Evolutionary conservation across 1,140 invertebrate genomes (phyloP), one percentile per base, ranked within the genome.

Genomic region (Microplitis demolitor): DNA sequence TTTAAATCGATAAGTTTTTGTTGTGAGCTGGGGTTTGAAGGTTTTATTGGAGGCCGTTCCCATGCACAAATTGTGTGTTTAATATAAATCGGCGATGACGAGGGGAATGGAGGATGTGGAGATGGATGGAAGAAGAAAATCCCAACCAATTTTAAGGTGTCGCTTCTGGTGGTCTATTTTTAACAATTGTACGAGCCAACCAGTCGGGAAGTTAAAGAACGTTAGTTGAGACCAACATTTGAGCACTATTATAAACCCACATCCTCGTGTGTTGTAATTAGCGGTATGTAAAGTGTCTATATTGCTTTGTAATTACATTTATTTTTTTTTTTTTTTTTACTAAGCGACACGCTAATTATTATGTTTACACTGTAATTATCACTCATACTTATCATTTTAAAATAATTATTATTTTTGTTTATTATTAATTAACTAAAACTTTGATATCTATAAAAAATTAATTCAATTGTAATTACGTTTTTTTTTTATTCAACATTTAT

Each of bases 151-250:
- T 72, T 70, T 81, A 76, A 83, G 81, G 82, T 83, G 82, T 84
- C 82, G 82, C 80, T 83, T 82, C 80, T 78, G 80, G 80, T 83
- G 73, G 69, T 84, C 82, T 84, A 84, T 84, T 84, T 84, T 82
- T 84, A 82, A 72, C 77, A 69, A 39, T 34, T 53, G 76, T 78
- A 77, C 80, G 76, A 77, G 72, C 78, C 77, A 79, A 81, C 76
- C 80, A 79, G 81, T 81, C 76, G 77, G 77, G 78, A 78, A 72
- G 78, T 80, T 82, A 63, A 76, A 78, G 78, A 78, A 78, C 24
- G 71, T 79, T 74, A 76, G 74, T 76, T 79, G 75, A 75, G 63
- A 45, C 39, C 6, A 45, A 45, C 39, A 24, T 24, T 58, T 16
- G 16, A 31, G 37, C 78, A 77, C 81, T 80, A 82, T 79, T 83